A percentile compares a stretch with the other conserved stretches of the same genome.
Evolutionary conservation across 2,113 vertebrate genomes (phyloP).

Genomic region (Dissostichus mawsoni): DNA sequence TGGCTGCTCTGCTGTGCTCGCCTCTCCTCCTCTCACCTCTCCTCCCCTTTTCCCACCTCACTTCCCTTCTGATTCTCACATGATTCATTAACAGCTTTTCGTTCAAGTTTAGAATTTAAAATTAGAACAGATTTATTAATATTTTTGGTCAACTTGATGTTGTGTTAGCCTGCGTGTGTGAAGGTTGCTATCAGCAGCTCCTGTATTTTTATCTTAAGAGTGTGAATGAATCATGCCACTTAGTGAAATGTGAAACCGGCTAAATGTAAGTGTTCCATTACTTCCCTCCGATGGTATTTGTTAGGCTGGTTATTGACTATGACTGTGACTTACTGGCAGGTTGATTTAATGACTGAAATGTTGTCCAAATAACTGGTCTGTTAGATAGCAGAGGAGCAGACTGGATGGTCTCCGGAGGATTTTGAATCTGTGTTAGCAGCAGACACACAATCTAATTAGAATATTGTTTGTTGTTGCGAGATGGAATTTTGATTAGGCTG

Average conservation of each 20-base stretch:
- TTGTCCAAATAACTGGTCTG: conserved; percentile 57
- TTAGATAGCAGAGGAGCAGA: conserved; percentile 56
- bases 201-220: conserved; percentile 25
- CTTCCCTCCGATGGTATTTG: conserved; percentile 7
- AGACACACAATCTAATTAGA: conserved; percentile 64
- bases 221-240: neutral
- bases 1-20: conserved; percentile 57
- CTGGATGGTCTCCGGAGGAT: conserved; percentile 44
- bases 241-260: conserved; percentile 29
- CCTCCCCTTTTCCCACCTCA: conserved; percentile 21
- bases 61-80: conserved; percentile 44
- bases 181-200: conserved; percentile 9
- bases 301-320: conserved; percentile 19
- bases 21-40: conserved; percentile 58
- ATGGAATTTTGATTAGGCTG: conserved; percentile 63
- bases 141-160: conserved; percentile 30
- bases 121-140: conserved; percentile 24
- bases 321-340: conserved; percentile 49
- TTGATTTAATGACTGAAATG: conserved; percentile 34
- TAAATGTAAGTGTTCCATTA: conserved; percentile 31
- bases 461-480: conserved; percentile 60
- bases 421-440: conserved; percentile 47
- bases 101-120: neutral
- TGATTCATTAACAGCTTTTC: conserved; percentile 64
- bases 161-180: conserved; percentile 14